These are phyloP conservation scores for Zapornia atra DNA, from an alignment of 2,113 vertebrate species.

Conservation along the genomic window DNA sequence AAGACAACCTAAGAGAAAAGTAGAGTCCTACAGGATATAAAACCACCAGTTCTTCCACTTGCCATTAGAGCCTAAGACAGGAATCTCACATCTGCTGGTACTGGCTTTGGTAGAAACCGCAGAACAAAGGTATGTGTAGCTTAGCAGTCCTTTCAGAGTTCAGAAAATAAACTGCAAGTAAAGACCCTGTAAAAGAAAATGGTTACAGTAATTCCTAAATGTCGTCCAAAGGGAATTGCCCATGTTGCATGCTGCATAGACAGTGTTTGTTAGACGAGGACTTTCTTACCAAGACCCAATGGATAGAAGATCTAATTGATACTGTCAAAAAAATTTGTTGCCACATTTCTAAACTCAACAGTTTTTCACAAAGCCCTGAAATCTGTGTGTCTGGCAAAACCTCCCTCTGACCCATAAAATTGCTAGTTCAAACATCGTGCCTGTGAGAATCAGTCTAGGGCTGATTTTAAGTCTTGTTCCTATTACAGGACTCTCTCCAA, in stretches of 20 bases:
- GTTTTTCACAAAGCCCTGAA: neutral
- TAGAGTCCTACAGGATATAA: neutral
- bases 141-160: neutral
- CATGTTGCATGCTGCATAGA: neutral
- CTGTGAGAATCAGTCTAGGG: neutral
- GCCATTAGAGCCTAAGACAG: neutral
- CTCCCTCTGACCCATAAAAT: conserved; percentile 29
- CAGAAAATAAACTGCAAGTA: conserved; percentile 12
- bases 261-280: neutral
- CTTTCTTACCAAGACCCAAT: conserved; percentile 22
- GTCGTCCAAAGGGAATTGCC: neutral
- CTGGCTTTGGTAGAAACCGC: neutral
- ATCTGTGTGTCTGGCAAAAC: conserved; percentile 12
- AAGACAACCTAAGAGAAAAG: neutral
- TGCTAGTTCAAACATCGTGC: neutral
- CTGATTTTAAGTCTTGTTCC: neutral
- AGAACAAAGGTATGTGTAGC: neutral
- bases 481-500: neutral
- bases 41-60: neutral
- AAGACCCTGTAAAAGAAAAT: conserved; percentile 12
- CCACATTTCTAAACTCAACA: conserved; percentile 44
- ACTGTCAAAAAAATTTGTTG: conserved; percentile 40
- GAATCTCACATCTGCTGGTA: neutral
- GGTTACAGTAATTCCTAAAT: neutral
- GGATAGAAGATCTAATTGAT: conserved; percentile 41